Percentiles rank a stretch among this genome's conserved stretches.
Conservation (phyloP, 35 echinoderm and acorn worm genomes). For the Heliocidaris tuberculata region DNA sequence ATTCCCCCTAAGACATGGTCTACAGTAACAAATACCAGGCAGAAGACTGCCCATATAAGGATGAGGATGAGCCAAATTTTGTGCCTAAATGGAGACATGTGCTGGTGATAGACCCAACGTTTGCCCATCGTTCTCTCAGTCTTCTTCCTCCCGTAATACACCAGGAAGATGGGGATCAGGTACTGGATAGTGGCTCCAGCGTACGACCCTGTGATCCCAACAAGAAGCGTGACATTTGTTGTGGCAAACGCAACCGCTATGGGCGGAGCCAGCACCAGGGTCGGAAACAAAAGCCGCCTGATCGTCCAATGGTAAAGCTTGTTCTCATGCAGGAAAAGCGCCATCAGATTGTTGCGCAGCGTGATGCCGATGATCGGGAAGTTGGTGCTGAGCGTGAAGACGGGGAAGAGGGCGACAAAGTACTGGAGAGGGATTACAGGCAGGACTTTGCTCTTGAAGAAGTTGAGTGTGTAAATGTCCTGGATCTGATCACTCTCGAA, state of each 20-base stretch:
- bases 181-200: slow-evolving; percentile 91
- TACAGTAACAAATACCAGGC: slow-evolving; percentile 81
- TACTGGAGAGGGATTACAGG: slow-evolving; percentile 60
- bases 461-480: slow-evolving; percentile 89
- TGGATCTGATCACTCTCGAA: slow-evolving; percentile 61
- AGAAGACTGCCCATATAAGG: slow-evolving; percentile 74
- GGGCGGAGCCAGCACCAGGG: slow-evolving; percentile 78
- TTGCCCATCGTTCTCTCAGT: slow-evolving; percentile 69
- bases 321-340: slow-evolving; percentile 62
- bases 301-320: slow-evolving; percentile 61
- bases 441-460: slow-evolving; percentile 58
- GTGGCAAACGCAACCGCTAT: slow-evolving; percentile 74
- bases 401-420: slow-evolving; percentile 90
- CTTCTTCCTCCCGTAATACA: slow-evolving; percentile 81
- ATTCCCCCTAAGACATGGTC: slow-evolving; percentile 71
- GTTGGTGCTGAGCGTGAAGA: slow-evolving; percentile 97
- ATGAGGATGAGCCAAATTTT: slow-evolving; percentile 83
- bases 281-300: slow-evolving; percentile 71
- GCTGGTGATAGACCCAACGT: slow-evolving; percentile 60
- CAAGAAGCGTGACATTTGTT: slow-evolving; percentile 75
- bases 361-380: slow-evolving; percentile 98
- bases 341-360: slow-evolving; percentile 87
- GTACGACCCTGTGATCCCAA: slow-evolving; percentile 88
- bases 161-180: slow-evolving; percentile 79
- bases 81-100: slow-evolving; percentile 83